A percentile compares a stretch with the other conserved stretches of the same genome.
Conservation (phyloP, 2,797 vertebrate genomes). For the Coranthus polyacanthus region DNA sequence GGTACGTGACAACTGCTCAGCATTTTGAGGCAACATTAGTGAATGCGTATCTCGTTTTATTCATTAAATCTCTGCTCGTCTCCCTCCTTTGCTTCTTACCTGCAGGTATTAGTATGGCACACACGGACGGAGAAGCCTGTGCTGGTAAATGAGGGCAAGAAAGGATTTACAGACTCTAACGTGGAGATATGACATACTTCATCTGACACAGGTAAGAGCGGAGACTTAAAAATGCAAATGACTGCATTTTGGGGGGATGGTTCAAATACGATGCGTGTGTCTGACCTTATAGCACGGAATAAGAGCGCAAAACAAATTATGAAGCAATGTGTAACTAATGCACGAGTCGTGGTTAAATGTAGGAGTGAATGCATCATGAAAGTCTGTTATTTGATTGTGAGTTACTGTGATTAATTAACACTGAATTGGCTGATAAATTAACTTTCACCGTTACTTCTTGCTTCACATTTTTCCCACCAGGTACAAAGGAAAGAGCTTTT, state of each 20-base stretch:
- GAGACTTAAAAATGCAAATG: slow-evolving; percentile 62
- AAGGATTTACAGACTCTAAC: slow-evolving; percentile 90
- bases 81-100: slow-evolving; percentile 20
- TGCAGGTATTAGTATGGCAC: slow-evolving; percentile 93
- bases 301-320: too few species aligned
- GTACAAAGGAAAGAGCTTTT: too few species aligned
- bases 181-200: slow-evolving; percentile 87
- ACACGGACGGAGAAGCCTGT: slow-evolving; percentile 91
- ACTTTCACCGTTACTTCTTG: too few species aligned
- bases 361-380: too few species aligned
- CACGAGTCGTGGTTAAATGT: too few species aligned
- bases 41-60: slow-evolving; percentile 12
- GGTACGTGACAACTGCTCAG: too few species aligned
- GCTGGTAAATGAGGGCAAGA: slow-evolving; percentile 91
- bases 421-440: too few species aligned
- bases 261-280: slow-evolving; percentile 16
- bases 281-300: slow-evolving; percentile 3
- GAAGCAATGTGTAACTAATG: too few species aligned
- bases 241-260: slow-evolving; percentile 1
- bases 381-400: too few species aligned
- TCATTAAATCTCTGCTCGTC: slow-evolving; percentile 22
- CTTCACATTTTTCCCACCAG: too few species aligned
- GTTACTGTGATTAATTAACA: too few species aligned
- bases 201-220: slow-evolving; percentile 68
- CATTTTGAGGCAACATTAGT: slow-evolving; percentile 1